phyloP scores from a whole-genome alignment of 1,140 invertebrate species.

The Adelges cooleyi region DNA sequence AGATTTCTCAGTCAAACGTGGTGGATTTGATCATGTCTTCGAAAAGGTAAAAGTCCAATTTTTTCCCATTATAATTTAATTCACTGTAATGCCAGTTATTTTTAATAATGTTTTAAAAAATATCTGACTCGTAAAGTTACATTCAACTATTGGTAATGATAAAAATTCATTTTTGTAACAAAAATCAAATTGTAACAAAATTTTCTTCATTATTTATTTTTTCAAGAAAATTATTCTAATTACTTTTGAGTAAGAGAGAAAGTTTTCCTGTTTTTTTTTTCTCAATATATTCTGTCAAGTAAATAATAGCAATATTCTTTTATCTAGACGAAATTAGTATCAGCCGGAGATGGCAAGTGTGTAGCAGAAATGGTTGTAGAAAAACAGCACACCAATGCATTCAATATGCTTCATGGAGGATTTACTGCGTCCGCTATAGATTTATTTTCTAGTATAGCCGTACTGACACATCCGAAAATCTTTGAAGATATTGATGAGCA shows the following conservation, averaged over 20 bases:
- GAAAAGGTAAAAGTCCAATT: constrained; percentile 40
- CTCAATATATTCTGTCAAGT: not conserved
- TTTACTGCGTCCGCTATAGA: constrained; percentile 72
- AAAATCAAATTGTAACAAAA: not conserved
- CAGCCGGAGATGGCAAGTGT: constrained; percentile 53
- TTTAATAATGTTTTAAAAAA: not conserved
- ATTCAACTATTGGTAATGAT: not conserved
- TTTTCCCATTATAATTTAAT: too few species aligned
- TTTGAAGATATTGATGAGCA: constrained; percentile 38
- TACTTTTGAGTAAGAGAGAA: not conserved
- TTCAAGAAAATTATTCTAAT: not conserved
- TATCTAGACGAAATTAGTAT: constrained; percentile 53
- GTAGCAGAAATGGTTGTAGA: constrained; percentile 63
- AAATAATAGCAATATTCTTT: not conserved
- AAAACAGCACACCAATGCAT: constrained; percentile 61
- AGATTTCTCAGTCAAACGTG: constrained; percentile 25
- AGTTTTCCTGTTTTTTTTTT: not conserved
- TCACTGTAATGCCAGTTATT: not conserved
- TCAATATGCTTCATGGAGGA: constrained; percentile 70
- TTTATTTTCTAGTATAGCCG: constrained; percentile 64
- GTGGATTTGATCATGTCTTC: constrained; percentile 41
- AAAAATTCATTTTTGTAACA: not conserved
- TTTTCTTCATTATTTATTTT: not conserved
- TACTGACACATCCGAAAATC: constrained; percentile 52
- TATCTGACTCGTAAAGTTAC: not conserved